A percentile compares a stretch with the other conserved stretches of the same genome.
Evolutionary conservation across 1,140 invertebrate species (phyloP).

Genomic region (Atopsyche davidsoni): DNA sequence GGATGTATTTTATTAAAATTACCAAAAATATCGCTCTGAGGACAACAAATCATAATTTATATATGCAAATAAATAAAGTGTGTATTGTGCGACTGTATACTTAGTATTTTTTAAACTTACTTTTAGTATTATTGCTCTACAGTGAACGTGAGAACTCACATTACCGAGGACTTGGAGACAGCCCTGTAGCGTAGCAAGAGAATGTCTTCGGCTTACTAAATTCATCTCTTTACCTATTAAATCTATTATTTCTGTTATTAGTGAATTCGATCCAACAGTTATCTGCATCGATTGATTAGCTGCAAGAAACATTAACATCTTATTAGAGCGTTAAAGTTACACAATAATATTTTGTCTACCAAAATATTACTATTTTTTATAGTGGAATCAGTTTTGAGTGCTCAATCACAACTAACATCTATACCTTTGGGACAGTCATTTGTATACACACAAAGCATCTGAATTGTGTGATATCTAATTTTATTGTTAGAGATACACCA

Average conservation of each 20-base stretch:
- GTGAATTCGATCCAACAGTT: conserved; percentile 15
- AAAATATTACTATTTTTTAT: neutral
- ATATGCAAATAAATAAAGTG: neutral
- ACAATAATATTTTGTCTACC: neutral
- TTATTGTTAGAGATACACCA: conserved; percentile 20
- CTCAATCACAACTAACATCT: neutral
- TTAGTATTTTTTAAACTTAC: conserved; percentile 11
- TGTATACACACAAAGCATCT: conserved; percentile 26
- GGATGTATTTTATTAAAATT: conserved; percentile 26
- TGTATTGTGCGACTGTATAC: too few relatives aligned
- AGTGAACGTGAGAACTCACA: conserved; percentile 24
- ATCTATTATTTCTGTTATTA: conserved; percentile 23
- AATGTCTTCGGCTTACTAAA: conserved; percentile 14
- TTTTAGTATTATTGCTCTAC: conserved; percentile 23
- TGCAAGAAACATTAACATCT: conserved; percentile 6
- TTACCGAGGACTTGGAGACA: conserved; percentile 24
- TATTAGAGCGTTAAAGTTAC: neutral
- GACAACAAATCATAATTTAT: conserved; percentile 4
- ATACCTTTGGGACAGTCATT: conserved; percentile 24
- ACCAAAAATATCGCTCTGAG: conserved; percentile 23
- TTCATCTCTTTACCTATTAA: conserved; percentile 25
- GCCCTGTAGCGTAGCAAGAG: conserved; percentile 9
- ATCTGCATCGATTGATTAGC: conserved; percentile 23
- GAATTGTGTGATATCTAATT: conserved; percentile 16
- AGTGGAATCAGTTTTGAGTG: neutral